These are phyloP conservation scores for Bothrops jararaca DNA, from an alignment of 2,113 vertebrate species.

Conservation along the genomic window DNA sequence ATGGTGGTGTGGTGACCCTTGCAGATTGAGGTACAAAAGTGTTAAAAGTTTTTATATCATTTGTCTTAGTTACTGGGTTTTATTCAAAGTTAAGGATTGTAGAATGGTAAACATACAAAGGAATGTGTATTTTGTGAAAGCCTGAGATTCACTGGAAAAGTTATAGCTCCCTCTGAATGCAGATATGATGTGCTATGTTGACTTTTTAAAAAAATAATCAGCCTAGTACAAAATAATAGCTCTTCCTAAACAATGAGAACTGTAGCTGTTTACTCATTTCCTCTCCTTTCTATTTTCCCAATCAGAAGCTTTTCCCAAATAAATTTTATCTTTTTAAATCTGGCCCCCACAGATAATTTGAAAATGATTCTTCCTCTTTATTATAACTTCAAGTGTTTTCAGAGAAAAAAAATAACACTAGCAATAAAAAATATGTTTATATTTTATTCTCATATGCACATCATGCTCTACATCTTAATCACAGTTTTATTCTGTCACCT, in stretches of 20 bases:
- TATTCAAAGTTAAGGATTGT: background rate
- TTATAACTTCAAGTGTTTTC: background rate
- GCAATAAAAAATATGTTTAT: background rate
- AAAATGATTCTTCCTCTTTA: background rate
- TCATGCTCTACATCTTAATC: background rate
- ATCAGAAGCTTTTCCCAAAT: conserved; percentile 22
- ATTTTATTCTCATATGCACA: background rate
- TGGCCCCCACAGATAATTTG: background rate
- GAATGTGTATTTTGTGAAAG: background rate
- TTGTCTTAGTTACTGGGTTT: background rate
- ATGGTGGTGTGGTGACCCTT: background rate
- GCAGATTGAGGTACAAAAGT: background rate
- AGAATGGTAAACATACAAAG: background rate
- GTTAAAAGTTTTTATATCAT: background rate
- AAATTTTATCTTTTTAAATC: conserved; percentile 3
- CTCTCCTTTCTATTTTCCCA: background rate
- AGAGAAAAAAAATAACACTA: background rate
- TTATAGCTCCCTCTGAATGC: background rate
- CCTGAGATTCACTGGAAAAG: background rate
- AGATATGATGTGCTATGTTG: background rate
- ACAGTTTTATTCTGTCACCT: background rate
- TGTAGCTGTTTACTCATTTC: conserved; percentile 24
- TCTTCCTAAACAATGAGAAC: conserved; percentile 35
- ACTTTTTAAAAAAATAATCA: background rate
- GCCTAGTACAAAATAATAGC: conserved; percentile 1